These are phyloP conservation scores for Orchesella flavescens DNA, from an alignment of 2,888 invertebrate species.

Conservation along the genomic window DNA sequence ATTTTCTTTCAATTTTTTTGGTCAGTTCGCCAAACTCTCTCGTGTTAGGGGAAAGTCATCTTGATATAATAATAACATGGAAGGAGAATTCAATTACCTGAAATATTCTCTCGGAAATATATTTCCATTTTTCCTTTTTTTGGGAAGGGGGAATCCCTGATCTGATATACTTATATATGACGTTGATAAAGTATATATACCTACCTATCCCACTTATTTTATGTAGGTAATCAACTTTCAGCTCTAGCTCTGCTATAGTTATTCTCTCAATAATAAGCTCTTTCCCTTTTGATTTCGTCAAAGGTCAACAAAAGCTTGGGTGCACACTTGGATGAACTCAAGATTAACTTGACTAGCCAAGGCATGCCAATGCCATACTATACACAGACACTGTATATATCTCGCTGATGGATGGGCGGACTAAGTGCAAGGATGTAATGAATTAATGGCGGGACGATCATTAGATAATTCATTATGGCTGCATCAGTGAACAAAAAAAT, in stretches of 20 bases:
- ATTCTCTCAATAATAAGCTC: slow-evolving; percentile 1
- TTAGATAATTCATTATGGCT: slow-evolving; percentile 62
- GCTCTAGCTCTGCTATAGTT: too few species aligned
- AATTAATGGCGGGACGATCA: slow-evolving; percentile 59
- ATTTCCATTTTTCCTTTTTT: not conserved
- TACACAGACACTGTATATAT: too few species aligned
- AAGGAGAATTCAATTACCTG: slow-evolving; percentile 37
- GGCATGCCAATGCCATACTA: too few species aligned
- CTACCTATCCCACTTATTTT: too few species aligned
- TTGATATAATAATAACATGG: slow-evolving; percentile 6
- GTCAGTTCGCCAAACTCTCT: slow-evolving; percentile 18
- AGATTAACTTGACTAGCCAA: not conserved
- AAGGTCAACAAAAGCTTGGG: slow-evolving; percentile 15
- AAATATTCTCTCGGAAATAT: slow-evolving; percentile 3
- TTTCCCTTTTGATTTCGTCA: slow-evolving; percentile 1
- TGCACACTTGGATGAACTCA: slow-evolving; percentile 4
- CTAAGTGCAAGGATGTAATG: slow-evolving; percentile 31
- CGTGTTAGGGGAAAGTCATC: slow-evolving; percentile 1
- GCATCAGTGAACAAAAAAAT: slow-evolving; percentile 54
- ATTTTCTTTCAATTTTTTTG: slow-evolving; percentile 48
- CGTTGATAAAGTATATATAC: too few species aligned
- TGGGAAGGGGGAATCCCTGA: too few species aligned
- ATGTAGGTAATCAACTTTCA: too few species aligned
- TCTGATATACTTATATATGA: too few species aligned
- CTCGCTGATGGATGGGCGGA: not conserved